phyloP scores from a whole-genome alignment of 2,888 invertebrate species.

The Zeuzera pyrina region DNA sequence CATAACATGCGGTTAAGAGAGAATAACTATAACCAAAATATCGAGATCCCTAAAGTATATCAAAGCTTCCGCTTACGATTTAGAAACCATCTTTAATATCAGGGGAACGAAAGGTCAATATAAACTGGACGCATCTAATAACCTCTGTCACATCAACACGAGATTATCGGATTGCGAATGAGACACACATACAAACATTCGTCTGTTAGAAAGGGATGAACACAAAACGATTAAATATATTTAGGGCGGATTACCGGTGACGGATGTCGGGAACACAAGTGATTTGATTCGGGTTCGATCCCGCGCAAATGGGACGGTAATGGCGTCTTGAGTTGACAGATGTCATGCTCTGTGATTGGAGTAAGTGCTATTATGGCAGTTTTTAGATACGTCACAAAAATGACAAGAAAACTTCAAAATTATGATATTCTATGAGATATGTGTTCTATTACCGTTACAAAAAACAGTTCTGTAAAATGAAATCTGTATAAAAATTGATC shows the following conservation, averaged over 20 bases:
- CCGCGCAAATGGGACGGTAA: conserved; percentile 35
- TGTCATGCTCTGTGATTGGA: too few species aligned
- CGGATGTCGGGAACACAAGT: conserved; percentile 31
- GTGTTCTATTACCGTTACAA: too few species aligned
- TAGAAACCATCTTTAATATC: neutral
- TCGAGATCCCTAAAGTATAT: neutral
- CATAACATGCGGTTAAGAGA: too few species aligned
- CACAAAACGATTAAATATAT: conserved; percentile 24
- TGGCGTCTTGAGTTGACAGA: conserved; percentile 58
- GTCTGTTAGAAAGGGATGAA: conserved; percentile 20
- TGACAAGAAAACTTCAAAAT: too few species aligned
- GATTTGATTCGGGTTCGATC: conserved; percentile 32
- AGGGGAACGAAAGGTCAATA: conserved; percentile 3
- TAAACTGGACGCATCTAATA: conserved; percentile 9
- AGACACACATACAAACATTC: conserved; percentile 19
- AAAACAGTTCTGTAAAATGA: too few species aligned
- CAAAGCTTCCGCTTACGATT: neutral
- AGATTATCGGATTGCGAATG: conserved; percentile 39
- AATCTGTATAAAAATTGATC: too few species aligned
- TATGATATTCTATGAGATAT: too few species aligned
- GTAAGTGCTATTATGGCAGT: too few species aligned
- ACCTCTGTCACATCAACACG: conserved; percentile 15
- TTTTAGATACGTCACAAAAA: too few species aligned
- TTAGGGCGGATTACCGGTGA: conserved; percentile 37
- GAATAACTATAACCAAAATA: neutral